Conservation (phyloP, 2,797 vertebrate genomes). For the Pseudomugil gertrudae region DNA sequence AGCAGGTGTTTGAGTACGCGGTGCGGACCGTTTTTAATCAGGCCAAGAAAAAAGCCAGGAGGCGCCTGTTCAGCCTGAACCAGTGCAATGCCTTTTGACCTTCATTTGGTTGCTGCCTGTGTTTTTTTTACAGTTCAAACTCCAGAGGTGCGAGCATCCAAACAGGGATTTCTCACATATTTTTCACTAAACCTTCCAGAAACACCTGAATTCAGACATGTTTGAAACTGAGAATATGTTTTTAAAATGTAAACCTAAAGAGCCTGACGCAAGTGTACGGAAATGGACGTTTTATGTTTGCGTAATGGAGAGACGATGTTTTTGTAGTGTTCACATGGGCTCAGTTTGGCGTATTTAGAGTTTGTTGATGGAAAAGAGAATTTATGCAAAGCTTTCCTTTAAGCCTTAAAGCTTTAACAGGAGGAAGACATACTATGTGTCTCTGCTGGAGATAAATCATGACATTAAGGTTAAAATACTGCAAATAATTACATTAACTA, state of each 20-base stretch:
- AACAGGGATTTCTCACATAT: constrained; percentile 2
- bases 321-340: background rate
- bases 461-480: background rate
- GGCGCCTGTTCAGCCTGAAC: constrained; percentile 87
- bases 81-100: constrained; percentile 89
- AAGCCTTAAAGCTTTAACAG: constrained; percentile 13
- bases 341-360: too few species aligned
- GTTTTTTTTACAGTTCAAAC: constrained; percentile 26
- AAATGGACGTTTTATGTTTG: background rate
- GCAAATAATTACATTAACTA: background rate
- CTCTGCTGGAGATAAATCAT: background rate
- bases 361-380: background rate
- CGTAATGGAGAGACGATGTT: constrained; percentile 1
- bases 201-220: background rate
- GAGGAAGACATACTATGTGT: background rate
- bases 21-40: constrained; percentile 91
- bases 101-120: constrained; percentile 1
- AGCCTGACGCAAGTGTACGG: background rate
- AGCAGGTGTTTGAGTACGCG: constrained; percentile 94
- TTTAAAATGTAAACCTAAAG: background rate
- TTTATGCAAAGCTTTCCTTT: background rate
- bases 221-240: constrained; percentile 20
- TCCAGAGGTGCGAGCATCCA: background rate
- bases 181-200: constrained; percentile 10
- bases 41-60: constrained; percentile 82